phyloP scores from a whole-genome alignment of 2,797 vertebrate species.

The Tenualosa ilisha region DNA sequence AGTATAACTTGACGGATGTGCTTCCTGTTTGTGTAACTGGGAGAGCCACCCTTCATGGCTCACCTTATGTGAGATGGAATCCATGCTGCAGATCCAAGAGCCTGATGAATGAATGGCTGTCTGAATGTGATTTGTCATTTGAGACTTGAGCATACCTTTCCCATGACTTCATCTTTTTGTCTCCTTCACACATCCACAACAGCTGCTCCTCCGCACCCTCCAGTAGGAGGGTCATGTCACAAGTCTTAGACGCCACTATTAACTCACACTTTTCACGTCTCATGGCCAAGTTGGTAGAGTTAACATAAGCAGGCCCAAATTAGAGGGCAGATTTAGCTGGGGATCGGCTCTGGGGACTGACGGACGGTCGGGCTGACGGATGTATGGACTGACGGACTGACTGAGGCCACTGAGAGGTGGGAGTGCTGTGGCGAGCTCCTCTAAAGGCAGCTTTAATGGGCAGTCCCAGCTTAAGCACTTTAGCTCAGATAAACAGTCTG shows the following conservation, averaged over 20 bases:
- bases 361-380: not conserved
- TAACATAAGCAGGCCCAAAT: constrained; percentile 14
- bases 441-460: constrained; percentile 15
- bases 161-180: constrained; percentile 48
- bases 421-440: not conserved
- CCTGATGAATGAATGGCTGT: not conserved
- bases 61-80: not conserved
- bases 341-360: constrained; percentile 10
- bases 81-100: not conserved
- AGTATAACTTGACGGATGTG: not conserved
- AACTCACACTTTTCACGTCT: constrained; percentile 6
- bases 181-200: constrained; percentile 29
- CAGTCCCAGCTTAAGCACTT: not conserved
- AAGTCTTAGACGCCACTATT: constrained; percentile 26
- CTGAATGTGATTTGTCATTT: not conserved
- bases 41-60: not conserved
- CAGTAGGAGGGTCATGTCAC: not conserved
- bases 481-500: constrained; percentile 10
- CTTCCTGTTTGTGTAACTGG: not conserved
- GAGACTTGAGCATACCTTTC: constrained; percentile 45
- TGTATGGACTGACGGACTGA: not conserved
- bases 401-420: not conserved
- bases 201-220: constrained; percentile 46
- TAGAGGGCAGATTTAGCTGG: constrained; percentile 29
- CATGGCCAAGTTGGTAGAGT: constrained; percentile 17